Evolutionary conservation across 1,140 invertebrate species (phyloP).

Genomic region (Panagrolaimus sp.): DNA sequence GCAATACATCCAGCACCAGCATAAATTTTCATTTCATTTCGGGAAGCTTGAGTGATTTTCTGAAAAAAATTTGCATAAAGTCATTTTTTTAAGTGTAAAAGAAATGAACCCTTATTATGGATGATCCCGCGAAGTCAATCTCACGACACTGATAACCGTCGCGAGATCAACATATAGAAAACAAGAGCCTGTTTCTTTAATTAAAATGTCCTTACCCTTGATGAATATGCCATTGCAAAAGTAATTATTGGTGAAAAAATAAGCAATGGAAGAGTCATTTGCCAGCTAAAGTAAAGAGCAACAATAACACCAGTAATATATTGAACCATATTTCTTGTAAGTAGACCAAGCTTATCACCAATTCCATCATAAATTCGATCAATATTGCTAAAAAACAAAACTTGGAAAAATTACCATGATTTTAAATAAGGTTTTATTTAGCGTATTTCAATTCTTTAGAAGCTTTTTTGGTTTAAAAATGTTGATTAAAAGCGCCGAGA

Average conservation of each 20-base stretch:
- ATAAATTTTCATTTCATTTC: conserved; percentile 71
- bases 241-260: conserved; percentile 32
- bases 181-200: no score
- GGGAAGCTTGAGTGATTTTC: conserved; percentile 59
- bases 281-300: conserved; percentile 41
- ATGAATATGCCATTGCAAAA: conserved; percentile 22
- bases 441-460: no score
- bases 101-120: no score
- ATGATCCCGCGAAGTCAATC: no score
- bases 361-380: conserved; percentile 81
- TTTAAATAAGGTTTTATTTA: no score
- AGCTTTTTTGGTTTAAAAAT: no score
- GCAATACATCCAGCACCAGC: conserved; percentile 71
- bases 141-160: no score
- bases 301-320: conserved; percentile 34
- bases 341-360: conserved; percentile 76
- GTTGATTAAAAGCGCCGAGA: no score
- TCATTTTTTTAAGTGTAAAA: no score
- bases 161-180: no score
- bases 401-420: no score
- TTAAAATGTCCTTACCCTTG: conserved; percentile 24
- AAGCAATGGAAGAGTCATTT: conserved; percentile 41
- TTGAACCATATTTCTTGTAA: conserved; percentile 63
- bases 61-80: no score
- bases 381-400: conserved; percentile 70